A percentile compares a stretch with the other conserved stretches of the same genome.
phyloP scores from a whole-genome alignment of 2,888 invertebrate species.

The Micoletzkya japonica region DNA sequence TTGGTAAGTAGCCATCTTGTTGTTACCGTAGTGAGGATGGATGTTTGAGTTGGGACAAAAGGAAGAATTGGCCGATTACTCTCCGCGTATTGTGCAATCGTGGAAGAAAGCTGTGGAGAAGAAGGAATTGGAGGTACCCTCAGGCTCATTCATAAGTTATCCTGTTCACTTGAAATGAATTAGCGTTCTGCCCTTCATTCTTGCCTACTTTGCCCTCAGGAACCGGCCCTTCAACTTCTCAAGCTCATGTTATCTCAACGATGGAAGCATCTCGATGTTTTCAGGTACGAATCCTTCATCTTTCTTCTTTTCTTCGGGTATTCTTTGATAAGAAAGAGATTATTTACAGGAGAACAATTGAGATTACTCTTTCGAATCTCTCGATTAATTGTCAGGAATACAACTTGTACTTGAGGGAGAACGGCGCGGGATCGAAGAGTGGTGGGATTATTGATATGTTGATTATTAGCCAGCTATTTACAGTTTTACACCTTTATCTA shows the following conservation, averaged over 20 bases:
- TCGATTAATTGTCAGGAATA: constrained; percentile 3
- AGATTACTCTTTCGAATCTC: background rate
- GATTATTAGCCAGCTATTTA: too few relatives aligned
- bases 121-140: constrained; percentile 35
- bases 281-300: constrained; percentile 71
- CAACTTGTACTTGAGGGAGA: constrained; percentile 7
- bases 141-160: background rate
- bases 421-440: background rate
- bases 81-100: constrained; percentile 80
- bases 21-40: constrained; percentile 73
- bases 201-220: too few relatives aligned
- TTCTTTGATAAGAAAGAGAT: background rate
- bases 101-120: constrained; percentile 62
- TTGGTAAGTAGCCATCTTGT: constrained; percentile 31
- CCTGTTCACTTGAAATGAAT: background rate
- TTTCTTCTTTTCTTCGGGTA: background rate
- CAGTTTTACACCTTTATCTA: too few relatives aligned
- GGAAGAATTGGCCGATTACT: constrained; percentile 78
- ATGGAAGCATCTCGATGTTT: constrained; percentile 86
- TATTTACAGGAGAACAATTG: constrained; percentile 10
- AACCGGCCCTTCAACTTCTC: constrained; percentile 7
- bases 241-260: constrained; percentile 79
- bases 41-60: constrained; percentile 73
- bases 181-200: background rate
- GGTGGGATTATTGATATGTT: background rate